phyloP scores from a whole-genome alignment of 1,140 invertebrate species.

The Chironomus striatipennis region DNA sequence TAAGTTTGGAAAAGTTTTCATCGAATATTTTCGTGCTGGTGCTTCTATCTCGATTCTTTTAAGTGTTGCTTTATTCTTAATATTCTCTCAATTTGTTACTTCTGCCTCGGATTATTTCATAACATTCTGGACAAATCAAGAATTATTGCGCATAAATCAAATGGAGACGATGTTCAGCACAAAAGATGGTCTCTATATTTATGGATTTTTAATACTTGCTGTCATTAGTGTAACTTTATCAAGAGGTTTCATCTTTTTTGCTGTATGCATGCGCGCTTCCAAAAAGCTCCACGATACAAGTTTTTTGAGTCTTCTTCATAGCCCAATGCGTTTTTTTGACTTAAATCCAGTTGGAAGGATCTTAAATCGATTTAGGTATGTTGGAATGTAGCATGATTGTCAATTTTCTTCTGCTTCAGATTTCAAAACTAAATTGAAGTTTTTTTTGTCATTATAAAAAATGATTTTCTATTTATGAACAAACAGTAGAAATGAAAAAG shows the following conservation, averaged over 20 bases:
- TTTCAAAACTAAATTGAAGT: too few species aligned
- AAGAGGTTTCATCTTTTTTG: constrained; percentile 62
- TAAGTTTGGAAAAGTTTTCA: constrained; percentile 41
- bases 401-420: too few species aligned
- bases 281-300: constrained; percentile 71
- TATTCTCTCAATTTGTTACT: constrained; percentile 58
- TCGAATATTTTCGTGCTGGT: constrained; percentile 58
- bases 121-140: constrained; percentile 58
- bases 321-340: constrained; percentile 80
- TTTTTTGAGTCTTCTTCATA: constrained; percentile 66
- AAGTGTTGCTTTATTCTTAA: constrained; percentile 48
- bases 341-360: constrained; percentile 70
- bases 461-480: too few species aligned
- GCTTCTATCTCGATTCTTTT: constrained; percentile 49
- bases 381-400: too few species aligned
- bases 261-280: constrained; percentile 72
- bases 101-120: constrained; percentile 73
- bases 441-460: too few species aligned
- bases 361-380: constrained; percentile 55
- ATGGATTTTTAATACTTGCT: constrained; percentile 34
- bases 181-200: constrained; percentile 38
- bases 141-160: constrained; percentile 36
- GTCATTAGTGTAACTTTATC: constrained; percentile 43
- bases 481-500: too few species aligned
- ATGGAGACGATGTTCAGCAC: constrained; percentile 33